phyloP scores from a whole-genome alignment of 2,113 vertebrate genomes.

The Oreochromis aureus region DNA sequence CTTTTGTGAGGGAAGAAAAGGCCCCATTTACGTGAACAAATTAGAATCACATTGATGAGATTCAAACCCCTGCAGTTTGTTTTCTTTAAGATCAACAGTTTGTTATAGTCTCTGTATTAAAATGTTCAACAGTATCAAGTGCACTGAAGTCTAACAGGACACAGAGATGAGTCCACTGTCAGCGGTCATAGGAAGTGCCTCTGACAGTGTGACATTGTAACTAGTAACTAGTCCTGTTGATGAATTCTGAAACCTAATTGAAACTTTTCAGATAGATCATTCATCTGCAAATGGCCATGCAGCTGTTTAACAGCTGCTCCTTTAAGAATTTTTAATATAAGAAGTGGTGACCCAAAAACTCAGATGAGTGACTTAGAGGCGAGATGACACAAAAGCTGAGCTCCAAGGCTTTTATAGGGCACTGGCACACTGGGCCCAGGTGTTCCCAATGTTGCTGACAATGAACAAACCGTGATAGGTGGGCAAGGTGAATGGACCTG shows the following conservation, averaged over 20 bases:
- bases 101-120: background rate
- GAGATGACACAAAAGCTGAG: background rate
- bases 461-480: background rate
- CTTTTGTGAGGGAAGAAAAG: background rate
- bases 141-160: background rate
- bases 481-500: background rate
- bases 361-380: background rate
- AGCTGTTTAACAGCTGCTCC: background rate
- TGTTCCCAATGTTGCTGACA: background rate
- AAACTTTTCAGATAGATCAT: background rate
- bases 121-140: background rate
- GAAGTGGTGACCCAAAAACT: background rate
- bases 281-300: background rate
- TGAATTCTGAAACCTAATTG: background rate
- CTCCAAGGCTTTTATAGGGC: background rate
- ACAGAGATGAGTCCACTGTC: accelerated
- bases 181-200: background rate
- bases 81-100: background rate
- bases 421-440: background rate
- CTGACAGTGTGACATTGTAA: background rate
- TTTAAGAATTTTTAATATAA: background rate
- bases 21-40: background rate
- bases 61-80: background rate
- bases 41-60: background rate
- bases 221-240: background rate